phyloP scores from a whole-genome alignment of 2,797 vertebrate genomes.

The Cyclura pinguis region DNA sequence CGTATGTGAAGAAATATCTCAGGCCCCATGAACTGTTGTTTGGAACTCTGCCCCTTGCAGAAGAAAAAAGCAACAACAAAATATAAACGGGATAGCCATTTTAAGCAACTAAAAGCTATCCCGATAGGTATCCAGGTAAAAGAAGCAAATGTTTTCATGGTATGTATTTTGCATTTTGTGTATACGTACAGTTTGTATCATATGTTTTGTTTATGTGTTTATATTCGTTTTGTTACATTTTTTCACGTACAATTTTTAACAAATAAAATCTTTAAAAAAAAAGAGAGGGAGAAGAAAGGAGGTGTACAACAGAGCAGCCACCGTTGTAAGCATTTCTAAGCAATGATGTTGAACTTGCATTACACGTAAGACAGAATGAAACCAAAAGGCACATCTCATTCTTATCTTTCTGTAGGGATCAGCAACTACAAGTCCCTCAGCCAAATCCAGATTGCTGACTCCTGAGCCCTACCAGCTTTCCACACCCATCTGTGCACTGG shows the following conservation, averaged over 20 bases:
- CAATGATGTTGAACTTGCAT: not conserved
- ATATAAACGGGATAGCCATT: not conserved
- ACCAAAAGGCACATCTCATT: not conserved
- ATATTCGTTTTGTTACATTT: no score
- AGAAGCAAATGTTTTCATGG: no score
- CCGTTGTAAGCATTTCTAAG: not conserved
- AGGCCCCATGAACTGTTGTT: constrained; percentile 5
- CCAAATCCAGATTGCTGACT: not conserved
- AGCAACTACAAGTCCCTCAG: not conserved
- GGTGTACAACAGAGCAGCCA: not conserved
- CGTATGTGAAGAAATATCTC: constrained; percentile 54
- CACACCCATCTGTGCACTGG: not conserved
- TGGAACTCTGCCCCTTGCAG: not conserved
- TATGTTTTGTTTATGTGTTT: no score
- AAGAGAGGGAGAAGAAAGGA: no score
- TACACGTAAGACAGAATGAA: no score
- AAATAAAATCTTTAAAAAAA: no score
- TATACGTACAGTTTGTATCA: no score
- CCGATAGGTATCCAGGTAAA: no score
- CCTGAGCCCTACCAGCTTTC: not conserved
- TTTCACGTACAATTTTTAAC: no score
- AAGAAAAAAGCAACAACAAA: not conserved
- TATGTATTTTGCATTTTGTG: no score
- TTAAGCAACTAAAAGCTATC: not conserved
- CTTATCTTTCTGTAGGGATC: not conserved